phyloP scores from a whole-genome alignment of 2,113 vertebrate genomes.

The Meleagris gallopavo region DNA sequence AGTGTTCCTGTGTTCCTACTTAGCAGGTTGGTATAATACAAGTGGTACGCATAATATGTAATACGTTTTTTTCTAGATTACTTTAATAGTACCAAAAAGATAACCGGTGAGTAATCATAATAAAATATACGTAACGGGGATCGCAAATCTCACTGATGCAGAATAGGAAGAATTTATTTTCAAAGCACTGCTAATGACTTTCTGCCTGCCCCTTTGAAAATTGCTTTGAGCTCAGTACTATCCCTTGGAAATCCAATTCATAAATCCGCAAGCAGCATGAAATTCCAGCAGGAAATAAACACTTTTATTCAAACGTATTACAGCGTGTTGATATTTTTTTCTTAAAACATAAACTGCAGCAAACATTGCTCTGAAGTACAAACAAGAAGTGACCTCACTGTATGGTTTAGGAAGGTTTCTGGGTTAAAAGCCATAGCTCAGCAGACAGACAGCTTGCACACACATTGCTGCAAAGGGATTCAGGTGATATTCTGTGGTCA shows the following conservation, averaged over 20 bases:
- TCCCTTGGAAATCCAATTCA: constrained; percentile 58
- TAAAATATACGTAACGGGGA: constrained; percentile 37
- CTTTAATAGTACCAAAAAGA: constrained; percentile 44
- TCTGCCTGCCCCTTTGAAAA: constrained; percentile 42
- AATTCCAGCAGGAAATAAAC: constrained; percentile 55
- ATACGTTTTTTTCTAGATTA: constrained; percentile 39
- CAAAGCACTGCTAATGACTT: constrained; percentile 43
- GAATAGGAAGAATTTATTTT: constrained; percentile 63
- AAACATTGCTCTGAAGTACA: background rate
- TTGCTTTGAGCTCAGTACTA: constrained; percentile 14
- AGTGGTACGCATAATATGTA: background rate
- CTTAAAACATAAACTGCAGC: background rate
- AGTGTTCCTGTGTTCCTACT: constrained; percentile 48
- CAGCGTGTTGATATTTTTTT: background rate
- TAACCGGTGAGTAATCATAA: constrained; percentile 42
- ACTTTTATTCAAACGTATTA: constrained; percentile 5
- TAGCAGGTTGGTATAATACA: background rate
- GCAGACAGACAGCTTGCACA: background rate
- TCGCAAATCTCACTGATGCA: constrained; percentile 60
- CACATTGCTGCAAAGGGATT: fast-evolving
- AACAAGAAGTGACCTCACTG: background rate
- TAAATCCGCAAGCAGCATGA: constrained; percentile 26
- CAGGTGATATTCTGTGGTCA: background rate
- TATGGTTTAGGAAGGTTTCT: fast-evolving
- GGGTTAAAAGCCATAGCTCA: background rate